Conservation (phyloP, 1,140 invertebrate genomes). For the Sarcophaga peregrina region DNA sequence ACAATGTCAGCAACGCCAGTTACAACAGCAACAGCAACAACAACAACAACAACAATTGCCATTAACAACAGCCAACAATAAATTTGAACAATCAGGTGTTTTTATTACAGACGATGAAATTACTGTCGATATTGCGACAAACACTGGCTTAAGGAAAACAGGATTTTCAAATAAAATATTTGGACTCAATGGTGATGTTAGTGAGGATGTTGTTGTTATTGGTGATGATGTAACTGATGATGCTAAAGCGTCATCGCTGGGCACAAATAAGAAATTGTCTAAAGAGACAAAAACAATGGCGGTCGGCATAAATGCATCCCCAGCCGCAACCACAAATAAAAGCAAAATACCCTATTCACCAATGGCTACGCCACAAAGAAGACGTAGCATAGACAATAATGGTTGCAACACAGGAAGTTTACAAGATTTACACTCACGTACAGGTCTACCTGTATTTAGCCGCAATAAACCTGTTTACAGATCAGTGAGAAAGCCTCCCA, state of each 20-base stretch:
- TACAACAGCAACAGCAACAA: neutral
- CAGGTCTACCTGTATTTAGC: conserved; percentile 49
- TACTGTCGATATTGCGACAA: conserved; percentile 72
- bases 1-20: neutral
- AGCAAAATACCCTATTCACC: conserved; percentile 63
- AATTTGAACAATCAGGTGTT: conserved; percentile 62
- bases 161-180: conserved; percentile 72
- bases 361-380: conserved; percentile 55
- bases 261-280: neutral
- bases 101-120: conserved; percentile 69
- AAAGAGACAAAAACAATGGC: neutral
- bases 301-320: neutral
- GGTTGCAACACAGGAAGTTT: conserved; percentile 58
- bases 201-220: neutral
- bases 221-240: neutral
- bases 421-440: conserved; percentile 56
- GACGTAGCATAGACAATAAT: conserved; percentile 59
- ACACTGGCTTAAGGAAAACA: conserved; percentile 76
- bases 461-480: conserved; percentile 61
- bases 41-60: neutral
- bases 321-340: conserved; percentile 1
- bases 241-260: neutral
- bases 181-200: conserved; percentile 50
- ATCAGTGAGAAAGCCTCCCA: conserved; percentile 61
- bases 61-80: conserved; percentile 21